A percentile compares a stretch with the other conserved stretches of the same genome.
Evolutionary conservation across 1,140 invertebrate genomes (phyloP).

Genomic region (Batillaria attramentaria): DNA sequence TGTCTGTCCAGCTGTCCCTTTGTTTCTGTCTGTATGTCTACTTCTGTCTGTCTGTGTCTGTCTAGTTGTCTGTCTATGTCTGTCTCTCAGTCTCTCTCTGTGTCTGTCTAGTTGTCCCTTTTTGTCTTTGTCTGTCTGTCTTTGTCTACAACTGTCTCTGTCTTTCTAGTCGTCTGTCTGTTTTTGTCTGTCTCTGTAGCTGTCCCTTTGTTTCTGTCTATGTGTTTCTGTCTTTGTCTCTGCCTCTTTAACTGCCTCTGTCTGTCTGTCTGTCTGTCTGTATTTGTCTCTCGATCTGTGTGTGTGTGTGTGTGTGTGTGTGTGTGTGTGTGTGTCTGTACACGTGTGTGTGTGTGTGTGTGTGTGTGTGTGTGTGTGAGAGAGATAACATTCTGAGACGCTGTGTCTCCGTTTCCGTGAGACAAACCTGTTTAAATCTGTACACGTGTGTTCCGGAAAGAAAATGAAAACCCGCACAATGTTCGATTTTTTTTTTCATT

Average conservation of each 20-base stretch:
- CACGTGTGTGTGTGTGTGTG: not conserved
- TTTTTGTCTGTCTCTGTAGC: not conserved
- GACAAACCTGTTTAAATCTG: too few species aligned
- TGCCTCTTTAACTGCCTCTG: not conserved
- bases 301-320: slow-evolving; percentile 13
- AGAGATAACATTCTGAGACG: too few species aligned
- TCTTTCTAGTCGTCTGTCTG: not conserved
- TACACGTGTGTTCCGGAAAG: too few species aligned
- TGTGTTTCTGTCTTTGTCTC: not conserved
- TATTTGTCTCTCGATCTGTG: not conserved
- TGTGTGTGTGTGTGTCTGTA: slow-evolving; percentile 9
- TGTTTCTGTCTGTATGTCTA: too few species aligned
- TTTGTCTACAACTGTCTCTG: not conserved
- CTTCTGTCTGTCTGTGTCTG: slow-evolving; percentile 5
- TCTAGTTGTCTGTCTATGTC: not conserved
- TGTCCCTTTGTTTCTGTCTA: not conserved
- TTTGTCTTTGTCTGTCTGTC: not conserved
- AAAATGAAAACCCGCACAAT: too few species aligned
- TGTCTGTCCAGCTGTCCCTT: too few species aligned
- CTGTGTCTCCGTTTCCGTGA: too few species aligned
- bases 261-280: not conserved
- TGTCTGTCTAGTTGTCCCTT: not conserved
- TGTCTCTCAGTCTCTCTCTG: not conserved
- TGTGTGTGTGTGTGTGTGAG: slow-evolving; percentile 15
- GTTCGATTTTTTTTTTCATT: too few species aligned